Evolutionary conservation across 1,140 invertebrate genomes (phyloP), one percentile per base, ranked within the genome.

Genomic region (Hylyphantes graminicola): DNA sequence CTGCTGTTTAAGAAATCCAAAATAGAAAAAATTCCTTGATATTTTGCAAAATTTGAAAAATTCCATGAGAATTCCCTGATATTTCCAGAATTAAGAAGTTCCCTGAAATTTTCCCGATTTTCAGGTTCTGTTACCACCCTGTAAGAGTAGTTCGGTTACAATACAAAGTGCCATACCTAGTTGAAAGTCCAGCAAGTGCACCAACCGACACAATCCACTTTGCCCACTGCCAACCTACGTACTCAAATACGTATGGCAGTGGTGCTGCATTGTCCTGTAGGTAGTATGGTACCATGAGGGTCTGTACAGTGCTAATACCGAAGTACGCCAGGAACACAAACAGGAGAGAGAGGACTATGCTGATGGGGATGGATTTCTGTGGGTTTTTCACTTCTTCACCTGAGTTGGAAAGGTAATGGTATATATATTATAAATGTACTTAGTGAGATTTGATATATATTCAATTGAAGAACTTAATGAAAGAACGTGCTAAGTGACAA

Each of bases 251-350:
- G 85, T 93, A 92, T 0, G 96, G 95, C 85, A 98, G 94, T 0
- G 96, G 96, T 55, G 87, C 87, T 59, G 85, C 13, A 21, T 93
- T 88, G 88, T 95, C 51, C 59, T 86, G 85, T 54, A 86, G 78
- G 12, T 85, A 98, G 89, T 97, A 98, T 0, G 97, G 96, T 91
- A 93, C 93, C 93, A 97, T 96, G 92, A 98, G 93, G 0, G 96
- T 98, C n/a, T 97, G 88, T 0, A 97, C 93, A 0, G 93, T 93
- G 0, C 95, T 95, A 10, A 97, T 93, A 35, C 94, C 93, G 89
- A 96, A 96, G 90, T 97, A 97, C 0, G 94, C 93, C 6, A 94
- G 85, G 87, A 96, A 96, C 35, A 95, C 94, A 53, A 95, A 92
- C 0, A 93, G 88, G 12, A 97, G 90, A 0, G 95, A 96, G 2